A percentile compares a stretch with the other conserved stretches of the same genome.
phyloP scores from a whole-genome alignment of 2,797 vertebrate genomes.

The Enteromius mattozi region DNA sequence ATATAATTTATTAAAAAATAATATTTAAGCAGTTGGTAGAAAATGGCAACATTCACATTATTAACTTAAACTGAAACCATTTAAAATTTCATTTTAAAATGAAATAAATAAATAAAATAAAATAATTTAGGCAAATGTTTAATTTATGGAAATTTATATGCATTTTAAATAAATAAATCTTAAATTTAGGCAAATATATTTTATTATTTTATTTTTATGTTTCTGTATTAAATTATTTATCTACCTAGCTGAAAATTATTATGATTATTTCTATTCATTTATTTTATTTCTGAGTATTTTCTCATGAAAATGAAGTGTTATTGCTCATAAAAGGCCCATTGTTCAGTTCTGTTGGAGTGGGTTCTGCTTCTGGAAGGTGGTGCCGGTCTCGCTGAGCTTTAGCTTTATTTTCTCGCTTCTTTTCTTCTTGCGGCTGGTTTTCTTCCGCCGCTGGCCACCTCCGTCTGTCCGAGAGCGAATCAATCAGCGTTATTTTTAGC shows the following conservation, averaged over 20 bases:
- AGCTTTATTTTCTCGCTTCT: neutral
- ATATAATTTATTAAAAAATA: neutral
- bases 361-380: slow-evolving; percentile 62
- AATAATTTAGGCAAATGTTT: neutral
- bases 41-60: neutral
- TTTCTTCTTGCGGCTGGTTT: slow-evolving; percentile 19
- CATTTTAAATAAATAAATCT: neutral
- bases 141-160: neutral
- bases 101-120: no score
- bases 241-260: neutral
- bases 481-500: slow-evolving; percentile 81
- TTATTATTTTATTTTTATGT: neutral
- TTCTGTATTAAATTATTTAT: neutral
- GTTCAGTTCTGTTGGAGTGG: neutral
- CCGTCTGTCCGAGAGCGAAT: slow-evolving; percentile 72
- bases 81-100: neutral
- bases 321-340: neutral
- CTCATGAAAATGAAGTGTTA: neutral
- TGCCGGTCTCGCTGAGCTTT: slow-evolving; percentile 86
- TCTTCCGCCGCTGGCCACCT: slow-evolving; percentile 55
- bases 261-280: neutral
- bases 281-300: neutral
- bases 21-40: neutral
- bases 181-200: neutral
- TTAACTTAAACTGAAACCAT: neutral